Conservation (phyloP, 2,113 vertebrate genomes). For the Carettochelys insculpta region DNA sequence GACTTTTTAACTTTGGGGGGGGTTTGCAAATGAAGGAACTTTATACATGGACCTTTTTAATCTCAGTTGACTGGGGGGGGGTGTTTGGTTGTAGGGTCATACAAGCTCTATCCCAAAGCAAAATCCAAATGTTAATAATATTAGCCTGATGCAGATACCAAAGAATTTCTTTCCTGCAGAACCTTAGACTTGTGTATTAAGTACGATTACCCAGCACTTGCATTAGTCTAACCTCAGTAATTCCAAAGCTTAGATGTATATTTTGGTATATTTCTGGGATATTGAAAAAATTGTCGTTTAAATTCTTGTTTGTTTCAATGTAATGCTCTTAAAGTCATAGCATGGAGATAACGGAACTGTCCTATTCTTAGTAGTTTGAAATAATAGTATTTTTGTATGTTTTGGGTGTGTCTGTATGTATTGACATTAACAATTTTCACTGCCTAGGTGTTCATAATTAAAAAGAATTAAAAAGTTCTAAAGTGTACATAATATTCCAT, state of each 20-base stretch:
- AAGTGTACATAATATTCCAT: constrained; percentile 91
- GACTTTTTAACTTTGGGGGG: constrained; percentile 81
- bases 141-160: constrained; percentile 99
- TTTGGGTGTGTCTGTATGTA: constrained; percentile 96
- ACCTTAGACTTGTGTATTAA: constrained; percentile 98
- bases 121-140: constrained; percentile 99
- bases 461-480: constrained; percentile 71
- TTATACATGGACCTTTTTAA: constrained; percentile 91
- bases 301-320: constrained; percentile 94
- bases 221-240: constrained; percentile 99
- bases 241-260: constrained; percentile 99
- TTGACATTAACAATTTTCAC: constrained; percentile 94
- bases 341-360: constrained; percentile 98
- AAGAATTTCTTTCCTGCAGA: constrained; percentile 93
- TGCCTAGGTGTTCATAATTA: constrained; percentile 92
- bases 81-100: constrained; percentile 90
- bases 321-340: constrained; percentile 97
- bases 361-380: constrained; percentile 99
- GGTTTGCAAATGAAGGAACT: constrained; percentile 86
- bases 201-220: constrained; percentile 98
- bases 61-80: constrained; percentile 85
- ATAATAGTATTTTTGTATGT: constrained; percentile 99
- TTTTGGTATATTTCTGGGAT: constrained; percentile 99
- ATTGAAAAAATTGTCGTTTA: constrained; percentile 89
- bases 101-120: constrained; percentile 99